phyloP scores from a whole-genome alignment of 2,888 invertebrate genomes.

The Cyaniris semiargus region DNA sequence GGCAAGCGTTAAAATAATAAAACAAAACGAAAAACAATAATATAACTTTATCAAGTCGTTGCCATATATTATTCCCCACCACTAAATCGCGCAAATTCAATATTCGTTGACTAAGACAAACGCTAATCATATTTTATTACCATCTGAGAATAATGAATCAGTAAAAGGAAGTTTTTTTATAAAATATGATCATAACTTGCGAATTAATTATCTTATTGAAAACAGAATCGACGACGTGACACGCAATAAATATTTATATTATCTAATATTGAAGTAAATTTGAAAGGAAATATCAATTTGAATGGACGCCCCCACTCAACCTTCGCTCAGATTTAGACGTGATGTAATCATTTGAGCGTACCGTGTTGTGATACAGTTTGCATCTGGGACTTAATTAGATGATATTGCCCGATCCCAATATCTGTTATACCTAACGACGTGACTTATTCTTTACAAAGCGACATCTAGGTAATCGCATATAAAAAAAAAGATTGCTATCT shows the following conservation, averaged over 20 bases:
- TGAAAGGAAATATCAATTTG: slow-evolving; percentile 75
- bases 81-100: neutral
- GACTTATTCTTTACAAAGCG: too few relatives aligned
- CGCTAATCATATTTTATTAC: neutral
- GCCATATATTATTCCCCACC: neutral
- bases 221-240: slow-evolving; percentile 40
- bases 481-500: too few relatives aligned
- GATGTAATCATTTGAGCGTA: slow-evolving; percentile 61
- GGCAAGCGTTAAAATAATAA: neutral
- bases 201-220: slow-evolving; percentile 41
- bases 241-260: slow-evolving; percentile 42
- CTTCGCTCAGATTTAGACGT: slow-evolving; percentile 73
- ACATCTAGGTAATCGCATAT: too few relatives aligned
- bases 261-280: slow-evolving; percentile 55
- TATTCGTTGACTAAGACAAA: neutral
- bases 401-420: neutral
- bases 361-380: slow-evolving; percentile 51
- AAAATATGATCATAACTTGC: slow-evolving; percentile 30
- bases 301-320: slow-evolving; percentile 74
- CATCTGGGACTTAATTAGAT: slow-evolving; percentile 28
- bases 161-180: neutral
- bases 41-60: neutral
- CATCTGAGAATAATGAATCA: neutral
- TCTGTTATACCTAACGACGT: too few relatives aligned
- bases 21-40: neutral